Conservation (phyloP, 2,113 vertebrate genomes). For the Toxotes chatareus region DNA sequence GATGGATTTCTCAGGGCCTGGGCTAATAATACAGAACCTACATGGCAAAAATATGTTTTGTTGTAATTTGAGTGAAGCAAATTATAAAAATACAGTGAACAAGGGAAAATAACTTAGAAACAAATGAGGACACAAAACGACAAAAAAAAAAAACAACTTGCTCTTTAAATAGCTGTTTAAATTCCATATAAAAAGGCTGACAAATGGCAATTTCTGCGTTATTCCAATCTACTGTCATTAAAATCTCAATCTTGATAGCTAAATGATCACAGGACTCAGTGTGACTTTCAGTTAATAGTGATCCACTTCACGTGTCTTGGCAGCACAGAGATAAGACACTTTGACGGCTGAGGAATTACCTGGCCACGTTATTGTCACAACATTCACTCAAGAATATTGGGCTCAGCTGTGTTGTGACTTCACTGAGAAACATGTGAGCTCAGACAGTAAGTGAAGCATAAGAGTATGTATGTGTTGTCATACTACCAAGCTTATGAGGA, state of each 20-base stretch:
- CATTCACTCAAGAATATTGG: slow-evolving; percentile 33
- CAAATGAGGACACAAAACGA: background rate
- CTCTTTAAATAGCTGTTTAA: slow-evolving; percentile 6
- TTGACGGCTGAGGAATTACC: slow-evolving; percentile 26
- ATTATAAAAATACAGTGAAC: background rate
- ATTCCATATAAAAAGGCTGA: background rate
- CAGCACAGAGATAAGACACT: background rate
- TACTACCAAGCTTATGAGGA: background rate
- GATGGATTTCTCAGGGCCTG: too few relatives aligned
- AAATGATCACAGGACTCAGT: background rate
- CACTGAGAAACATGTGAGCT: background rate
- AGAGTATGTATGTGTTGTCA: background rate
- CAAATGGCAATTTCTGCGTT: background rate
- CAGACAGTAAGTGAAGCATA: background rate
- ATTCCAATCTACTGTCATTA: background rate
- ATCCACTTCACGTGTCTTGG: background rate
- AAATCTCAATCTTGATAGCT: background rate
- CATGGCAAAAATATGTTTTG: too few relatives aligned
- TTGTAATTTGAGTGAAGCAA: background rate
- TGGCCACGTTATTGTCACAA: slow-evolving; percentile 35
- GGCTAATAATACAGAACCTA: too few relatives aligned
- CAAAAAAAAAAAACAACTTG: background rate
- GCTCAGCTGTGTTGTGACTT: slow-evolving; percentile 26
- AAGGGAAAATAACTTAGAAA: background rate
- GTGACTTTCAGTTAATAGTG: background rate